Base-by-base conservation (phyloP, 2,797 vertebrate genomes). In the Rhinatrema bivittatum region DNA sequence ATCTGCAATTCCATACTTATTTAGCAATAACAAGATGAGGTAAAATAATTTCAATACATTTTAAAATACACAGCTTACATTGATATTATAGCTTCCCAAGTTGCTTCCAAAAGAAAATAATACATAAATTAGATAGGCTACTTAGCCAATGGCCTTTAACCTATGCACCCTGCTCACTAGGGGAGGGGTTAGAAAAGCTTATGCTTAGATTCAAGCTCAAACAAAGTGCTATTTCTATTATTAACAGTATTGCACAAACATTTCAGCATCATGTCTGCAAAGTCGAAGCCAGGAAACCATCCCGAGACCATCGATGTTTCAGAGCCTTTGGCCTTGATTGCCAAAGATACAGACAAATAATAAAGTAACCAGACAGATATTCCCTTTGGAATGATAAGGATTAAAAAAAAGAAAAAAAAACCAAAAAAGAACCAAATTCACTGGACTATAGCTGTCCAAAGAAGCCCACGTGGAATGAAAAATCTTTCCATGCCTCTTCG, bases 251-350 rank as follows among this genome's bases (percentile, higher is more conserved):
- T 70, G 65, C 67, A 58, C 39, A 65, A 67, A 69, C 43, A 5
- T 50, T 40, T 62, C 29, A 34, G 36, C 42, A 46, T 39, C 46
- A 15, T 39, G 32, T 57, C 53, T 62, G 33, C 39, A 63, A 57
- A 61, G 22, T 50, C 23, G 56, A 62, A 59, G 51, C 49, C 63
- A 72, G 72, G 26, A 43, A 56, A 65, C 32, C 28, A 39, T 59
- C 68, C 32, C 30, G 61, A 60, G 55, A 38, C 53, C 50, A 38
- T 56, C 62, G 32, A 42, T 58, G 53, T 46, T 60, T 15, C 56
- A 53, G 59, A 59, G 59, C 46, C 68, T 66, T 49, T 68, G 63
- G 71, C 62, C 51, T 62, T 59, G 56, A 68, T 74, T 71, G 65
- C 68, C 9, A 21, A 63, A 63, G 43, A 25, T 59, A 62, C 63